Conservation (phyloP, 2,888 invertebrate species). For the Troglohyphantes excavatus region DNA sequence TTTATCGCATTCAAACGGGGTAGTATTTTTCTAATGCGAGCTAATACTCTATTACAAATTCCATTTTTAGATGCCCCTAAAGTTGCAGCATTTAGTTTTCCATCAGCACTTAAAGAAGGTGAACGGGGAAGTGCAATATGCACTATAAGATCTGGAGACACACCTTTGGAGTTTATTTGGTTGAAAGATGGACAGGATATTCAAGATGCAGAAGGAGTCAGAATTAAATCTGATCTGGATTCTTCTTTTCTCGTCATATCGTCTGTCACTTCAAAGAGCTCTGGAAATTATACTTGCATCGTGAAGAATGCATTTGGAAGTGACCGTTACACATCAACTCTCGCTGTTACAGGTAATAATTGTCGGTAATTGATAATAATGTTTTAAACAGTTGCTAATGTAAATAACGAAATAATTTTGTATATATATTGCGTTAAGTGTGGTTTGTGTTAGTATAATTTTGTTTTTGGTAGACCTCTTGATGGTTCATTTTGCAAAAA, state of each 20-base stretch:
- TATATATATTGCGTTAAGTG: no score
- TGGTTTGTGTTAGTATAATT: no score
- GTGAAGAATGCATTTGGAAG: constrained; percentile 75
- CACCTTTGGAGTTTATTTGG: constrained; percentile 79
- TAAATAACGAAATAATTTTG: no score
- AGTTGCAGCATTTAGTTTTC: constrained; percentile 62
- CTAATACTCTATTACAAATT: background rate
- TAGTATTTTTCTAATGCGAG: no score
- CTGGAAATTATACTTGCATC: constrained; percentile 79
- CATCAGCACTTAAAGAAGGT: constrained; percentile 71
- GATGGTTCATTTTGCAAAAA: no score
- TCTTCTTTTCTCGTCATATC: constrained; percentile 76
- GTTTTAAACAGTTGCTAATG: no score
- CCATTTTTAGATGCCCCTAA: constrained; percentile 11
- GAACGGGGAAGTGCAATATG: constrained; percentile 79
- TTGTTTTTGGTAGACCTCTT: no score
- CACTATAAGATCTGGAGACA: constrained; percentile 78
- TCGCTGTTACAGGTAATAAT: constrained; percentile 77
- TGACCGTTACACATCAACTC: constrained; percentile 60
- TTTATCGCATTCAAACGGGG: no score
- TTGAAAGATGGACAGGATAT: constrained; percentile 59
- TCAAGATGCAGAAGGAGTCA: constrained; percentile 25
- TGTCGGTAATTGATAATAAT: no score
- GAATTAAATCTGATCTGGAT: constrained; percentile 44
- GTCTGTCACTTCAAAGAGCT: constrained; percentile 53